These are phyloP conservation scores for Pseudorasbora parva DNA, from an alignment of 2,113 vertebrate genomes.

Conservation along the genomic window DNA sequence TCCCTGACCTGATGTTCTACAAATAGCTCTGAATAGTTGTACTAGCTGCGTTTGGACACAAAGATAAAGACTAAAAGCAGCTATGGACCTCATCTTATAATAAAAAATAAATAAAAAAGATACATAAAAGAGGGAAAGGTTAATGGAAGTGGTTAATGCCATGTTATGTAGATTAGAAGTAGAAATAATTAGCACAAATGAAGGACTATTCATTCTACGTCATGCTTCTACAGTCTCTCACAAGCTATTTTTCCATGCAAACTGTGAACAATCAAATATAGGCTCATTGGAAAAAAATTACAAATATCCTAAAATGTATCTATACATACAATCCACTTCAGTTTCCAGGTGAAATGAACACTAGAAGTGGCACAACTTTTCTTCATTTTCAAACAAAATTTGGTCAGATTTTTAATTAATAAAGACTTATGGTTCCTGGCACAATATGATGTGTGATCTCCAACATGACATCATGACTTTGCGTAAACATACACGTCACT, in stretches of 20 bases:
- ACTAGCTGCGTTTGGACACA: not conserved
- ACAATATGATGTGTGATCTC: not conserved
- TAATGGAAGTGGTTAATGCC: not conserved
- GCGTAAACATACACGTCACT: too few relatives aligned
- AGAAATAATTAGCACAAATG: too few relatives aligned
- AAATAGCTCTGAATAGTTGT: conserved; percentile 29
- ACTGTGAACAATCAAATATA: too few relatives aligned
- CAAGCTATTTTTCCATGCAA: too few relatives aligned
- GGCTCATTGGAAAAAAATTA: not conserved
- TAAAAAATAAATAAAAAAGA: too few relatives aligned
- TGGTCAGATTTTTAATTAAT: not conserved
- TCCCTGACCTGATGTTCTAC: not conserved
- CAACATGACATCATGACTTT: too few relatives aligned
- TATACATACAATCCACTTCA: not conserved
- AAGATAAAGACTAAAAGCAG: not conserved
- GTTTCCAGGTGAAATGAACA: not conserved
- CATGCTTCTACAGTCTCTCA: too few relatives aligned
- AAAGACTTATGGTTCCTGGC: not conserved
- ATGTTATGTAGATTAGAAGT: not conserved
- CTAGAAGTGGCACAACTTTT: not conserved
- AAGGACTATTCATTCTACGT: too few relatives aligned
- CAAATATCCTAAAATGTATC: not conserved
- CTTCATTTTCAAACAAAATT: not conserved
- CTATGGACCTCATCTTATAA: not conserved
- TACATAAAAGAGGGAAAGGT: not conserved